A percentile compares a stretch with the other conserved stretches of the same genome.
These are phyloP conservation scores for Siniperca undulata DNA, from an alignment of 2,797 vertebrate species.

Conservation along the genomic window DNA sequence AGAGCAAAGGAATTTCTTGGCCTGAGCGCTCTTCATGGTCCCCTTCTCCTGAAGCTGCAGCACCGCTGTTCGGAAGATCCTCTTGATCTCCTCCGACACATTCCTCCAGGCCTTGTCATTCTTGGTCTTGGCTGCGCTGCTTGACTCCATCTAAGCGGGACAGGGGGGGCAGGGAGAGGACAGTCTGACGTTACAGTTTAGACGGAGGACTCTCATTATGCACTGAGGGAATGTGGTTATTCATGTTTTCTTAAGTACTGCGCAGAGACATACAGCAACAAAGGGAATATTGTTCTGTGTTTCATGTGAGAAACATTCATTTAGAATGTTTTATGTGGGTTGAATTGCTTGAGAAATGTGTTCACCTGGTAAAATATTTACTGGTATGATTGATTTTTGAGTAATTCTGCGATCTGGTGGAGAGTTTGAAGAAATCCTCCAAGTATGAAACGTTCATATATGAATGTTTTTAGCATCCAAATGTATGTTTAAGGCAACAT, in stretches of 20 bases:
- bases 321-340: neutral
- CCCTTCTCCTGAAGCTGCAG: constrained; percentile 95
- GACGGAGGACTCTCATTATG: constrained; percentile 16
- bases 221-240: constrained; percentile 13
- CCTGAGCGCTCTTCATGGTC: constrained; percentile 93
- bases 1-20: constrained; percentile 97
- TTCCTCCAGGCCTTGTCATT: constrained; percentile 95
- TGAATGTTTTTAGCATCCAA: neutral
- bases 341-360: neutral
- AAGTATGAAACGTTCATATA: neutral
- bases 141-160: constrained; percentile 89
- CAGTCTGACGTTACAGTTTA: constrained; percentile 33
- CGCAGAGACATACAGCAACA: neutral
- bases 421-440: neutral
- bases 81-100: constrained; percentile 97
- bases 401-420: neutral
- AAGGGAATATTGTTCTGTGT: neutral
- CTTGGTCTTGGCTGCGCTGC: constrained; percentile 87
- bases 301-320: neutral
- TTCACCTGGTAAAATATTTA: neutral
- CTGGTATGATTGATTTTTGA: neutral
- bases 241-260: neutral
- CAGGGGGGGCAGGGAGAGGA: constrained; percentile 36
- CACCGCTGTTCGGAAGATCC: constrained; percentile 94
- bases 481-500: neutral